A percentile compares a stretch with the other conserved stretches of the same genome.
Conservation (phyloP, 1,140 invertebrate species). For the Eulimnadia texana region DNA sequence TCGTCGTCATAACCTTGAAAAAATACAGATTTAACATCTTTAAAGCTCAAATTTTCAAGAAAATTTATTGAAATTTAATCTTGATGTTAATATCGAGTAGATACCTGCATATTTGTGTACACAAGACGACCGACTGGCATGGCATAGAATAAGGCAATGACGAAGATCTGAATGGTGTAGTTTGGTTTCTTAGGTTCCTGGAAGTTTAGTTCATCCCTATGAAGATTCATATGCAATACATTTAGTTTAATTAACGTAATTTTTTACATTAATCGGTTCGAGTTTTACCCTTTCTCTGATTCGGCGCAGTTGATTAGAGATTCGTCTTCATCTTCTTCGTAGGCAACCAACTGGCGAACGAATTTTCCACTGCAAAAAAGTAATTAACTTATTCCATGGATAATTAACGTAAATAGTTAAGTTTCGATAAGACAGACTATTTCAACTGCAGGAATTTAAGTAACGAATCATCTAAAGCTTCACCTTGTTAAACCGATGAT, state of each 20-base stretch:
- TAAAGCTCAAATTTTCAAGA: neutral
- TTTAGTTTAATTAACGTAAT: neutral
- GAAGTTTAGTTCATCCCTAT: no score
- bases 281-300: neutral
- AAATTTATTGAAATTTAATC: neutral
- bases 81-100: neutral
- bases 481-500: no score
- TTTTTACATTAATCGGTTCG: neutral
- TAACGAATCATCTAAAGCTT: no score
- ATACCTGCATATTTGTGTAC: neutral
- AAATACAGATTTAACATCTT: conserved; percentile 4
- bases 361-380: no score
- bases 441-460: no score
- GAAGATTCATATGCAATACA: no score
- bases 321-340: neutral
- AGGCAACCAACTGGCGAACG: no score
- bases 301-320: neutral
- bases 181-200: no score
- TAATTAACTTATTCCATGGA: no score
- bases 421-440: no score
- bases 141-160: conserved; percentile 5
- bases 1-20: conserved; percentile 50
- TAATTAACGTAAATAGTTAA: no score
- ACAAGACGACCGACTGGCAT: neutral
- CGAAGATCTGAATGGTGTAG: neutral